Evolutionary conservation across 2,113 vertebrate species (phyloP).

Genomic region (Porphyrio hochstetteri): DNA sequence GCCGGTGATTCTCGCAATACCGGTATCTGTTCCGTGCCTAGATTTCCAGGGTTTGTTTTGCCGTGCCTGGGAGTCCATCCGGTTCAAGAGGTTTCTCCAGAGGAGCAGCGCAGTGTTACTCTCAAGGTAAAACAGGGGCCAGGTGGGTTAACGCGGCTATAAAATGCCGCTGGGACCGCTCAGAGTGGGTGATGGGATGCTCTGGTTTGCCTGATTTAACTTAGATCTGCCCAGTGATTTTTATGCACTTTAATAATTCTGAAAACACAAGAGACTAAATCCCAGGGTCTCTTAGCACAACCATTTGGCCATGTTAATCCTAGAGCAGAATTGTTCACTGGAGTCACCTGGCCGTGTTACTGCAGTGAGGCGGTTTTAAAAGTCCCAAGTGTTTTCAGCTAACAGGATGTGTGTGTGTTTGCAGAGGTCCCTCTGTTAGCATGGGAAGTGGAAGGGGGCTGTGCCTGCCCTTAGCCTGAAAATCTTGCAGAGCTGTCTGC

Average conservation of each 20-base stretch:
- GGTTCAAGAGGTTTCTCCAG: constrained; percentile 80
- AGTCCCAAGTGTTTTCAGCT: not conserved
- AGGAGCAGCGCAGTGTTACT: constrained; percentile 81
- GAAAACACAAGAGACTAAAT: not conserved
- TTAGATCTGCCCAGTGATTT: not conserved
- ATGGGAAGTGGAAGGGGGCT: not conserved
- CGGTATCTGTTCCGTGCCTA: not conserved
- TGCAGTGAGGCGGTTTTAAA: not conserved
- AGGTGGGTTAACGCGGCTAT: fast-evolving
- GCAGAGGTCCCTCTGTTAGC: not conserved
- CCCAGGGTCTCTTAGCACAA: not conserved
- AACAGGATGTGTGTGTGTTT: fast-evolving
- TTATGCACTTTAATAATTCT: not conserved
- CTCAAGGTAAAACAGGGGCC: constrained; percentile 74
- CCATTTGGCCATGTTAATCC: not conserved
- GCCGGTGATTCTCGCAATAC: not conserved
- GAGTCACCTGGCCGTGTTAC: not conserved
- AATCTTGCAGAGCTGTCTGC: not conserved
- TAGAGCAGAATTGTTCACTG: not conserved
- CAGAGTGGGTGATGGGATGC: not conserved
- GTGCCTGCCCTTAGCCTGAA: not conserved
- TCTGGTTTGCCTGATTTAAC: not conserved
- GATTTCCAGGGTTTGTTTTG: constrained; percentile 85
- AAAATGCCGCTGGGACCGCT: not conserved
- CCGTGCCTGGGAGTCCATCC: constrained; percentile 94